Base-by-base conservation (phyloP, 2,113 vertebrate genomes). In the Xiphorhynchus elegans region DNA sequence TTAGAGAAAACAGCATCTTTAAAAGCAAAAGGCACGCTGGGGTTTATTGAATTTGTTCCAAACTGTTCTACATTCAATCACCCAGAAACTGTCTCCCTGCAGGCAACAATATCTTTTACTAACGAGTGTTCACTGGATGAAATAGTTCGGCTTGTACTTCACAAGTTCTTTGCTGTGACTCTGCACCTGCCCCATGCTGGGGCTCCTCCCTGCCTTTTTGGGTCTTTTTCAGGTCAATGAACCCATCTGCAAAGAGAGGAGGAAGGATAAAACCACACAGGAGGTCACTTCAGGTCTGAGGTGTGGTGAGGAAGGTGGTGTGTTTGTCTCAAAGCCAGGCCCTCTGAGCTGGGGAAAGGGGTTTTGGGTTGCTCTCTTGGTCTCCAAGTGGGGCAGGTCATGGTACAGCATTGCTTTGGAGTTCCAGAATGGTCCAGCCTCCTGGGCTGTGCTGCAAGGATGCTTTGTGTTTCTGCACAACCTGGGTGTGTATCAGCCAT, bases 41-140 rank as follows among this genome's bases (percentile, higher is more conserved):
- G 64, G 46, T 75, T 94, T 92, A 89, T 66, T 96, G 91, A 82
- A 58, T 84, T 89, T 93, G 64, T 75, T 96, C 92, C 91, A 92
- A 95, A 46, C 2, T 6, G 76, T 84, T 97, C 90, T 92, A 42
- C 60, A 5, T 75, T 84, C 84, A 93, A 59, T 95, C 93, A 95
- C 76, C 76, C 91, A 93, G 89, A 87, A 93, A 78, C 77, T 63
- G 42, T 74, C 64, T 92, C 87, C 93, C 93, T 89, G 87, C 89
- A 77, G 89, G 83, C 76, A 66, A 26, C 88, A 50, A 25, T 50
- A 47, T 77, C 75, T 93, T 83, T 89, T 78, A 72, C 94, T 89
- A 88, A 85, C 9, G 23, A 93, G 79, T 7, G 50, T 49, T 87
- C 79, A 58, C 74, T 77, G 24, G 55, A 2, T 2, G 13, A 52